Base-by-base conservation (phyloP, 2,113 vertebrate genomes). In the Mormyrus lacerda region DNA sequence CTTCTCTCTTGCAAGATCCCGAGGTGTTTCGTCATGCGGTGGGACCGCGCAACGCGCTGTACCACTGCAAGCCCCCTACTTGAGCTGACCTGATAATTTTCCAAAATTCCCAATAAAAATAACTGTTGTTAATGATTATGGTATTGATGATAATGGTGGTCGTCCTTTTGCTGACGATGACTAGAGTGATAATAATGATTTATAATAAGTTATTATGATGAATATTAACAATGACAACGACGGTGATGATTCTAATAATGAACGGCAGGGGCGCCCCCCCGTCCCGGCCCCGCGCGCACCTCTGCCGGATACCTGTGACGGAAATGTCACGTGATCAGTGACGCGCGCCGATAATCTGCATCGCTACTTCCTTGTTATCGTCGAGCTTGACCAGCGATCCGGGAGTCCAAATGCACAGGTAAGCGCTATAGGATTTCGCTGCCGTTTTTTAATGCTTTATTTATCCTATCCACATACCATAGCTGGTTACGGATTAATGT, bases 341-440 rank as follows among this genome's bases (percentile, higher is more conserved):
- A 91, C 90, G 87, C 4, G 39, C 24, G 31, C 53, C 45, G 47
- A 55, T 76, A 44, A 69, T 55, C 89, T 53, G 87, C 88, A 89
- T 86, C 90, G 83, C 47, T 83, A 91, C 90, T 91, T 91, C 90
- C 90, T 88, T 89, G 88, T 89, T 89, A 86, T 91, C 76, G 87
- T 73, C 86, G 73, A 85, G 89, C 27, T 87, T n/a, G 61, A 53
- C 27, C 47, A 85, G 48, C 61, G 47, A 53, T 88, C 48, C 35
- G 47, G 31, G 45, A 82, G 69, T 53, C 61, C 69, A 17, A 11
- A 79, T 82, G 45, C 58, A 27, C 88, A 85, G 88, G 88, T 89
- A 84, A 85, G 50, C 8, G 4, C 44, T n/a, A 19, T 19, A 24
- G 42, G 44, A 19, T 82, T 10, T 7, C 17, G 76, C 19, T 19